phyloP scores from a whole-genome alignment of 2,113 vertebrate genomes.

The Otis tarda region DNA sequence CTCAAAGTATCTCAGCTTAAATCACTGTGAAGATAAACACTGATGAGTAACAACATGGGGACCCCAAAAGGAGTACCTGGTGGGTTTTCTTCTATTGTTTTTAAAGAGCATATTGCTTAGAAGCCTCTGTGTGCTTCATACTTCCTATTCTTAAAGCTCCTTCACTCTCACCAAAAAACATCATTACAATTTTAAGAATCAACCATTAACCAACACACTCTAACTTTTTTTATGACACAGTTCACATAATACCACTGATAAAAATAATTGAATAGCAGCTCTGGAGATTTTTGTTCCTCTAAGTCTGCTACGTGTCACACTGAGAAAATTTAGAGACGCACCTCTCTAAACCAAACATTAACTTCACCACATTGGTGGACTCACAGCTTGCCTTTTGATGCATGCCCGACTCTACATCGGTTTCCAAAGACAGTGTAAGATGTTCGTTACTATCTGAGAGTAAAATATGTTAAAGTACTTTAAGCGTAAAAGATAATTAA shows the following conservation, averaged over 20 bases:
- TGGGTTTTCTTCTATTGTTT: background rate
- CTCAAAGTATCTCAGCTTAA: background rate
- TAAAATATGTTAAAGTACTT: background rate
- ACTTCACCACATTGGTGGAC: background rate
- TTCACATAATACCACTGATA: background rate
- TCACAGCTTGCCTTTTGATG: background rate
- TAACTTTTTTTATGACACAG: background rate
- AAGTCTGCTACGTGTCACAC: background rate
- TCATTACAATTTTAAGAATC: background rate
- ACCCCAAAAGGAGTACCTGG: background rate
- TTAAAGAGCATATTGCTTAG: background rate
- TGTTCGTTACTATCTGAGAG: background rate
- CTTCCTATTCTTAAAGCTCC: background rate
- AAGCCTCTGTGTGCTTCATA: background rate
- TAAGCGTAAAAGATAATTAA: background rate
- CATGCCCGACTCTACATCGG: background rate
- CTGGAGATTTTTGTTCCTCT: background rate
- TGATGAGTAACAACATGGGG: background rate
- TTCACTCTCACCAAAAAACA: background rate
- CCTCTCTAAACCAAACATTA: background rate
- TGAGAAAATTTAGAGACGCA: background rate
- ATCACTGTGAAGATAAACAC: background rate
- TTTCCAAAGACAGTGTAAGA: background rate
- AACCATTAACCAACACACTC: background rate
- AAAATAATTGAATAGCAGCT: background rate